Conservation (phyloP, 2,888 invertebrate genomes). For the Morinoia aosen region DNA sequence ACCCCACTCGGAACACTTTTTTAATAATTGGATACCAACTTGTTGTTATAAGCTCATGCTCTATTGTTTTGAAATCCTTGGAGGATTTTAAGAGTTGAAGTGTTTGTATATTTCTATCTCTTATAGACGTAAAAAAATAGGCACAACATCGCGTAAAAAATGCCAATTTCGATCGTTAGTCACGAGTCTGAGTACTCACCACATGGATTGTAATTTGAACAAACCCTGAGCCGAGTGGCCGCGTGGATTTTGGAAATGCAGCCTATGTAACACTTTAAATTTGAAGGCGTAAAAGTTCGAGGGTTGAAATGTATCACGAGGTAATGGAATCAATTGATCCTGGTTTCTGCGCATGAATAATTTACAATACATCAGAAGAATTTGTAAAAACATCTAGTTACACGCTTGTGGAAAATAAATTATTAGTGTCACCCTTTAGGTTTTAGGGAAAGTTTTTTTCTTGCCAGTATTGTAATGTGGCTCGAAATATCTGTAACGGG, state of each 20-base stretch:
- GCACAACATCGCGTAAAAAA: neutral
- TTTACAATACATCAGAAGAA: neutral
- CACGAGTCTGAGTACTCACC: neutral
- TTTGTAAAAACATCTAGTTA: neutral
- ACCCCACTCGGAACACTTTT: neutral
- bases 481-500: neutral
- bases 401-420: neutral
- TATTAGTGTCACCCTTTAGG: neutral
- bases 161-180: neutral
- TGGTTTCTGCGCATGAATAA: neutral
- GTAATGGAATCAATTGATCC: neutral
- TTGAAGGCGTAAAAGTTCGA: neutral
- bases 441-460: neutral
- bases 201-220: neutral
- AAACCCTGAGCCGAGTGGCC: neutral
- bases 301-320: neutral
- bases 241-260: neutral
- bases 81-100: neutral
- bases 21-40: neutral
- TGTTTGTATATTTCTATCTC: neutral
- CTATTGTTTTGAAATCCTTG: neutral
- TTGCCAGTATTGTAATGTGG: neutral
- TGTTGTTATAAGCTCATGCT: neutral
- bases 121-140: neutral
- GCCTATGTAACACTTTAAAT: neutral